Evolutionary conservation across 2,113 vertebrate genomes (phyloP), one percentile per base, ranked within the genome.

Genomic region (Lonchura striata): DNA sequence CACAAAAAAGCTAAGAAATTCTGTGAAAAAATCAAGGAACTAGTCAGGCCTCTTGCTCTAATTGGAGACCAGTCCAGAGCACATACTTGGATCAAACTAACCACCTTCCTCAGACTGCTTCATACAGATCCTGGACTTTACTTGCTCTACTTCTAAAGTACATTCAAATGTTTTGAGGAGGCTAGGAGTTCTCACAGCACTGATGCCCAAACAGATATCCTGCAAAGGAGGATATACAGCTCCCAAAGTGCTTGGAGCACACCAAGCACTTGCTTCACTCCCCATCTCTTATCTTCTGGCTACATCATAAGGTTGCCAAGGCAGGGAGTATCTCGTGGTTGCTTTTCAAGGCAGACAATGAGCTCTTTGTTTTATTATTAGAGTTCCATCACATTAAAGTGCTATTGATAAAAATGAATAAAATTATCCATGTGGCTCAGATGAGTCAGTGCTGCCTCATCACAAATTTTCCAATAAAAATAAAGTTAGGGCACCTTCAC

Each of bases 381-480:
- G 63, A 53, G 59, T 65, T 82, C 49, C 70, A 76, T 23, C 3
- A 4, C 71, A 57, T 82, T 88, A 93, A 53, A 88, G 54, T 17
- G n/a, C n/a, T 72, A 85, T 57, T 82, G 75, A 86, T 41, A 94
- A 90, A 91, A 90, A 79, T 35, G 63, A 93, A 92, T 85, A 90
- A 94, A 95, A 90, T 93, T 90, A 92, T 61, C 89, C 46, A 16
- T 30, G 66, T 90, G 70, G 63, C 46, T 95, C 91, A 68, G 54
- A 72, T 85, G 70, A 95, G 79, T 90, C 93, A 95, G 66, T 87
- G 91, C 63, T 91, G 78, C 25, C 70, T 96, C 95, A 95, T 91
- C 84, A 94, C 44, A 94, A 89, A 84, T 91, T 94, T 92, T 91
- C 78, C 53, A 84, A 83, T 91, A 96, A 95, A 95, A 91, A 94